These are phyloP conservation scores for Echeneis naucrates DNA, from an alignment of 2,797 vertebrate genomes.

Conservation along the genomic window DNA sequence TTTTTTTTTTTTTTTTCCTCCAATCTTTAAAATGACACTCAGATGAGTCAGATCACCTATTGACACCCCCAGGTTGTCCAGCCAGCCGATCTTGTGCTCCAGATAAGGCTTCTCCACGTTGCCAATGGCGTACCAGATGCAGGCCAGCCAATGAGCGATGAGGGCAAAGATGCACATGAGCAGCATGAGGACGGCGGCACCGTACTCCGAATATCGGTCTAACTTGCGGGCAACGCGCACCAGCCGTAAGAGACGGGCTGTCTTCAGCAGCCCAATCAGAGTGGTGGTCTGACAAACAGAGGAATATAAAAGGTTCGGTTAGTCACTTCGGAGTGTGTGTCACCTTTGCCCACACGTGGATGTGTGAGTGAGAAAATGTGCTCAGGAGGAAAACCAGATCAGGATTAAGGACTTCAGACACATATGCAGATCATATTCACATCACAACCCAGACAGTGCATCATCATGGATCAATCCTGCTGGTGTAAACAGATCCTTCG, in stretches of 20 bases:
- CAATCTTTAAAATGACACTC: not conserved
- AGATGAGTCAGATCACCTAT: conserved; percentile 73
- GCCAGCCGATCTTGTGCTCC: conserved; percentile 97
- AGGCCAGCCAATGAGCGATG: conserved; percentile 98
- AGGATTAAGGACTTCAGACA: conserved; percentile 30
- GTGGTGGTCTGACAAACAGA: conserved; percentile 91
- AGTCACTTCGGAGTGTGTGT: not conserved
- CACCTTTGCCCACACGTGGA: too few species aligned
- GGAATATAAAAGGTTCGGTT: not conserved
- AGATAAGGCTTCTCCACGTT: conserved; percentile 98
- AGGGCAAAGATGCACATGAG: conserved; percentile 99
- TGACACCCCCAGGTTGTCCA: conserved; percentile 96
- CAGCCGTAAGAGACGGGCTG: conserved; percentile 93
- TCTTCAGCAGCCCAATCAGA: conserved; percentile 97
- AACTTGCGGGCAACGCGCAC: conserved; percentile 97
- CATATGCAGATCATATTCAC: conserved; percentile 16
- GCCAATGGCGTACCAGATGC: conserved; percentile 99
- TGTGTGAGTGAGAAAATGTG: not conserved
- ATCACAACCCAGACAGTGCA: conserved; percentile 15
- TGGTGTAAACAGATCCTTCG: conserved; percentile 36
- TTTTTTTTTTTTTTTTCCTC: not conserved
- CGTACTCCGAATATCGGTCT: conserved; percentile 98
- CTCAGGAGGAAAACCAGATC: not conserved
- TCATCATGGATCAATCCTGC: conserved; percentile 9
- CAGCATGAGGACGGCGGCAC: conserved; percentile 97